Base-by-base conservation (phyloP, 2,888 invertebrate species). In the Drosophila sordidula region DNA sequence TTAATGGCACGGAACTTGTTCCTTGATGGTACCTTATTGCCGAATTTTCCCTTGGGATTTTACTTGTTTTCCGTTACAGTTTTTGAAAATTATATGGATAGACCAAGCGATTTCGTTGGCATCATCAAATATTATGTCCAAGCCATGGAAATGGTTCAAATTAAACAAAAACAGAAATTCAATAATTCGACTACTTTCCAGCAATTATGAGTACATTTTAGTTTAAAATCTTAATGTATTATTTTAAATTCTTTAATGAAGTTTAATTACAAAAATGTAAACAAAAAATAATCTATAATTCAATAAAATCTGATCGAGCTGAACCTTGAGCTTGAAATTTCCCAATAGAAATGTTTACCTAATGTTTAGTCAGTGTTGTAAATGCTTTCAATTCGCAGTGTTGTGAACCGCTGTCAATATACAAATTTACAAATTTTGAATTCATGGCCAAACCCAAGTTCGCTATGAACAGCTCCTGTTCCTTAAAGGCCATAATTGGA, bases 101-200 rank as follows among this genome's bases (percentile, higher is more conserved):
- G 2, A 4, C 36, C 41, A 0, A 38, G 14, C 2, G 42, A 42
- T 11, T 1, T 8, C 0, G n/a, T 44, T 18, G 75, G 73, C 0
- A 3, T 11, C 0, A 51, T 75, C 11, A 69, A 74, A 12, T 69
- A 36, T 32, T 75, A 75, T 26, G 0, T 51, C 8, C 52, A 74
- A 6, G 55, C 26, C 1, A 47, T 18, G 22, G 59, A 73, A 56
- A 32, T 25, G 42, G 45, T 58, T 2, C 39, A 46, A 16, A 29
- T n/a, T n/a, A 52, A 22, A 11, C 26, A 4, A 11, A 42, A 8
- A 39, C n/a, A 3, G 4, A 36, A 38, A 18, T 18, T 18, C 3
- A 29, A 29, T 29, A 29, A 29, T 29, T 2, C 29, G 18, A 18
- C 18, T 18, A 18, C 18, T 18, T 18, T 18, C 2, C 18, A 18